phyloP scores from a whole-genome alignment of 2,113 vertebrate genomes.

The Mastomys natalensis region DNA sequence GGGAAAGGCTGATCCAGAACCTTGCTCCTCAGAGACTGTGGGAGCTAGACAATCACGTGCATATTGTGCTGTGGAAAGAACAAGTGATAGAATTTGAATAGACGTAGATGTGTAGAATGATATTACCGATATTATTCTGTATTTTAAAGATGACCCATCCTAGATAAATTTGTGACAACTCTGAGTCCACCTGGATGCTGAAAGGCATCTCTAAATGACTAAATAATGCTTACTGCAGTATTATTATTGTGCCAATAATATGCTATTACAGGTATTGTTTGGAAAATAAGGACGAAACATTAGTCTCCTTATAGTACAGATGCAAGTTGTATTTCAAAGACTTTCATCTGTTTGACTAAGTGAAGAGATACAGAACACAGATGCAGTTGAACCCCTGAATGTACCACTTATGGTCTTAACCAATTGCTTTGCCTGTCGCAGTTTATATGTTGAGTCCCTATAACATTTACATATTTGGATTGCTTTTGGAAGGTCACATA shows the following conservation, averaged over 20 bases:
- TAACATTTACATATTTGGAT: conserved; percentile 44
- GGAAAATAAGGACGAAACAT: not conserved
- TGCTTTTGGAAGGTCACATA: conserved; percentile 53
- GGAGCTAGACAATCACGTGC: not conserved
- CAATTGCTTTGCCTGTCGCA: conserved; percentile 15
- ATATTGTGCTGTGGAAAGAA: not conserved
- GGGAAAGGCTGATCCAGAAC: not conserved
- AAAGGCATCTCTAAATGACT: not conserved
- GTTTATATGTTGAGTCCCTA: not conserved
- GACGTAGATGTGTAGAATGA: too few species aligned
- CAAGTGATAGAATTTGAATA: too few species aligned
- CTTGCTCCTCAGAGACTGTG: not conserved
- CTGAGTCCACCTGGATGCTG: not conserved
- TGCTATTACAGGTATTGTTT: not conserved
- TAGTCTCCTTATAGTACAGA: not conserved
- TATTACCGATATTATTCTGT: too few species aligned
- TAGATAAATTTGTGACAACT: too few species aligned
- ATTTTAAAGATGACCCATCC: too few species aligned
- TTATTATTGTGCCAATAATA: not conserved
- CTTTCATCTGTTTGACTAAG: not conserved
- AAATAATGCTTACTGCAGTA: not conserved
- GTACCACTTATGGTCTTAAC: not conserved
- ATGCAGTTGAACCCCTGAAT: not conserved
- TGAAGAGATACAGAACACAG: not conserved
- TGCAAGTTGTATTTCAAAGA: not conserved